Percentiles rank a stretch among this genome's conserved stretches.
Conservation (phyloP, 2,797 vertebrate genomes). For the Tapirus indicus region DNA sequence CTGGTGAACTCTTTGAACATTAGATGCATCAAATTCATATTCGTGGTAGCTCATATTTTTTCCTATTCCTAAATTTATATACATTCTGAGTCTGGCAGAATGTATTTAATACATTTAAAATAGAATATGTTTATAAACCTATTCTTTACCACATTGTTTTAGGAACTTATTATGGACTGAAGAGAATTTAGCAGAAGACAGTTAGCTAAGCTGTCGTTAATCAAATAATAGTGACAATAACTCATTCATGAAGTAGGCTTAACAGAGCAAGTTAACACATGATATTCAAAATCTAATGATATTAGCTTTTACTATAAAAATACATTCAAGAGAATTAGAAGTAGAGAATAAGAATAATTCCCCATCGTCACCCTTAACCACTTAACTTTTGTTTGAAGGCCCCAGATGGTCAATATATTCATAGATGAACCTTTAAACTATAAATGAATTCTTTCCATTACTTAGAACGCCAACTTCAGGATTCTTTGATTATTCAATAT, state of each 20-base stretch:
- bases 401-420: background rate
- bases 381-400: conserved; percentile 16
- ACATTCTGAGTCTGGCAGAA: background rate
- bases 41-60: conserved; percentile 1
- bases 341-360: background rate
- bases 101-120: conserved; percentile 23
- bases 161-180: background rate
- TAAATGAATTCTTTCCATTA: background rate
- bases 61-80: background rate
- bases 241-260: background rate
- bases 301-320: background rate
- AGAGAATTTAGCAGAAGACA: conserved; percentile 16
- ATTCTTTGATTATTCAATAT: conserved; percentile 3
- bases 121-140: background rate
- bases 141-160: background rate
- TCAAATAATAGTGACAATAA: background rate
- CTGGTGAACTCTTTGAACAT: conserved; percentile 6
- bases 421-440: conserved; percentile 1
- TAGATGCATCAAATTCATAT: background rate
- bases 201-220: background rate
- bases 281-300: conserved; percentile 39
- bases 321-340: background rate
- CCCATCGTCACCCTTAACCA: background rate
- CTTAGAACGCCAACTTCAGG: background rate
- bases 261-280: background rate